These are phyloP conservation scores for Epinotia nisella DNA, from an alignment of 2,888 invertebrate species.

Conservation along the genomic window DNA sequence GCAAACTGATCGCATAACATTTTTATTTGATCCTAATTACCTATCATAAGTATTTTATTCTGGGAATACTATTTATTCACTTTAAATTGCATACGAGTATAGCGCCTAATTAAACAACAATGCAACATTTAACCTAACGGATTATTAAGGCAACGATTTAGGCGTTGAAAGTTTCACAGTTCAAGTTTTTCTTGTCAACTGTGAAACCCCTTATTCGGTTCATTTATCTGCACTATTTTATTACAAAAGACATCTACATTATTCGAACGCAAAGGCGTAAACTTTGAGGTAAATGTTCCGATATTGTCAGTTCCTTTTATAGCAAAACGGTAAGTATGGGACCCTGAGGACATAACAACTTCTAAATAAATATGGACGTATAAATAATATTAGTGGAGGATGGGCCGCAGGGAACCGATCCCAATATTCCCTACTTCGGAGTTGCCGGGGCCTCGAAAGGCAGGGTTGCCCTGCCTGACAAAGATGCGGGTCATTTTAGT, in stretches of 20 bases:
- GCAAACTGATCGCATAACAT: too few relatives aligned
- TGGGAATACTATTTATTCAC: background rate
- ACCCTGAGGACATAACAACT: constrained; percentile 65
- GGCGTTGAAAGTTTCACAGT: constrained; percentile 4
- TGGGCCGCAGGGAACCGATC: constrained; percentile 52
- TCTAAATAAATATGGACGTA: constrained; percentile 65
- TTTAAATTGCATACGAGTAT: background rate
- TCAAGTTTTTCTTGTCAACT: too few relatives aligned
- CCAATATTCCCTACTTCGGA: constrained; percentile 50
- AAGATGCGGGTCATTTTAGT: constrained; percentile 15
- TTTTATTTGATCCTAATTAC: too few relatives aligned
- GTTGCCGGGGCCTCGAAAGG: constrained; percentile 10
- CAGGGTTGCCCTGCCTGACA: constrained; percentile 11
- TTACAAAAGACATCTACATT: constrained; percentile 21
- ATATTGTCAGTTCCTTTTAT: constrained; percentile 60
- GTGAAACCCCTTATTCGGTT: background rate
- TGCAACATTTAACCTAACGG: background rate
- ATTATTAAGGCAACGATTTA: background rate
- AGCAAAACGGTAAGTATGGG: constrained; percentile 60
- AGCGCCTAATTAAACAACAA: constrained; percentile 7
- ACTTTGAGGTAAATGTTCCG: constrained; percentile 52
- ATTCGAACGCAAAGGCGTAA: constrained; percentile 29
- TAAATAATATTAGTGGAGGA: constrained; percentile 57
- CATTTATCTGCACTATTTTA: constrained; percentile 11
- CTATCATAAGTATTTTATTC: too few relatives aligned